phyloP scores from a whole-genome alignment of 2,797 vertebrate species.

The Acipenser transmontanus region DNA sequence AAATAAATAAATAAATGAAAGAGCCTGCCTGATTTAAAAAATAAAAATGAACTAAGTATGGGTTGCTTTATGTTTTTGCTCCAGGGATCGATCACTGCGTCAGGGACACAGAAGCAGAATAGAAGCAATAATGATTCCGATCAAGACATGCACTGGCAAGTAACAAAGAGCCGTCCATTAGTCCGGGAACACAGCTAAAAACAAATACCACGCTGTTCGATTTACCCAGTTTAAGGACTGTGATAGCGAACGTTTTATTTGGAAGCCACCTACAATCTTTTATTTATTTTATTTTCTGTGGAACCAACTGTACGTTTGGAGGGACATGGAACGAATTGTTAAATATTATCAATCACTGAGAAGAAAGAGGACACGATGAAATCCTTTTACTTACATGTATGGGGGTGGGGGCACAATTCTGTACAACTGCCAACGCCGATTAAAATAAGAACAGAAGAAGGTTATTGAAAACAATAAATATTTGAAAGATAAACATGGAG shows the following conservation, averaged over 20 bases:
- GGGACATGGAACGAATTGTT: no score
- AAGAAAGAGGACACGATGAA: background rate
- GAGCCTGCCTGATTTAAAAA: no score
- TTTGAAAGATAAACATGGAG: no score
- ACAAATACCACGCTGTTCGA: background rate
- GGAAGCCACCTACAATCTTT: no score
- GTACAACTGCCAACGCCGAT: background rate
- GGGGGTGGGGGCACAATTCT: background rate
- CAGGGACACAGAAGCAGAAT: constrained; percentile 43
- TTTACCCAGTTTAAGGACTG: no score
- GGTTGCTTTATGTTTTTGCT: constrained; percentile 4
- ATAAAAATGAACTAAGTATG: no score
- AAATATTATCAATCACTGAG: background rate
- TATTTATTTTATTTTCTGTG: no score
- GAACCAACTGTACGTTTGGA: no score
- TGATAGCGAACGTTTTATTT: no score
- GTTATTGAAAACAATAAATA: no score
- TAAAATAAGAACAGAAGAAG: no score
- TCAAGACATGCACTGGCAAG: constrained; percentile 34
- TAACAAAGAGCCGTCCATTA: constrained; percentile 56
- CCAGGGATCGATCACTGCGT: constrained; percentile 44
- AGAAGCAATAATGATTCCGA: constrained; percentile 17
- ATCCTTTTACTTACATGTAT: background rate
- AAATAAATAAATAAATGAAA: no score
- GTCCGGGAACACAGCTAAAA: constrained; percentile 1